phyloP scores from a whole-genome alignment of 1,140 invertebrate genomes.

The Cotesia chilonis region DNA sequence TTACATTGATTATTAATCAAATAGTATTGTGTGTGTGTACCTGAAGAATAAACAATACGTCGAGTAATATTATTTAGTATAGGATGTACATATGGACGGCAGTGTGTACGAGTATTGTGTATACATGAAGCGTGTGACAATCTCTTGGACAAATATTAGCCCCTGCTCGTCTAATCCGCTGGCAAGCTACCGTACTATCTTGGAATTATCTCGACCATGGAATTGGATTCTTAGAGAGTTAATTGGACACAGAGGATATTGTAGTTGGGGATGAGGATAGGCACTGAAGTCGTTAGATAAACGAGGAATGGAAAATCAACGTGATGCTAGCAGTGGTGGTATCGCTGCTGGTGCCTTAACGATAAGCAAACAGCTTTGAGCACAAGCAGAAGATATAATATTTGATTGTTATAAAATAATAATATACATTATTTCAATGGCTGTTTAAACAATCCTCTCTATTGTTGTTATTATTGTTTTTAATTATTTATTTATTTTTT shows the following conservation, averaged over 20 bases:
- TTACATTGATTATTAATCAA: too few species aligned
- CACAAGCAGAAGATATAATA: slow-evolving; percentile 2
- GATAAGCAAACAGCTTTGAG: slow-evolving; percentile 20
- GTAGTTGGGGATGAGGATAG: slow-evolving; percentile 43
- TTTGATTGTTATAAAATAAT: slow-evolving; percentile 10
- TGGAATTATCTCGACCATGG: slow-evolving; percentile 54
- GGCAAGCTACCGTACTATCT: slow-evolving; percentile 46
- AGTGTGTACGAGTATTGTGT: slow-evolving; percentile 23
- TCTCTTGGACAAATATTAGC: slow-evolving; percentile 50
- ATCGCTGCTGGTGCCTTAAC: slow-evolving; percentile 30
- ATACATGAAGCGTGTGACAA: slow-evolving; percentile 35
- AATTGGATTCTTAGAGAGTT: slow-evolving; percentile 54
- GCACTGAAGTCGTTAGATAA: slow-evolving; percentile 41
- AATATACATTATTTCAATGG: background rate
- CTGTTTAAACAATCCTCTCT: too few species aligned
- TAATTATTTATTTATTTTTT: too few species aligned
- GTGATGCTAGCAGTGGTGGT: background rate
- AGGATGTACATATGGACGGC: too few species aligned
- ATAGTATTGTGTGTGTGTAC: too few species aligned
- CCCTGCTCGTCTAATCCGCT: slow-evolving; percentile 33
- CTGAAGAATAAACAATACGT: too few species aligned
- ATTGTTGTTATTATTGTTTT: too few species aligned
- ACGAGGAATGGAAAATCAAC: slow-evolving; percentile 32
- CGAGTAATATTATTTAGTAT: too few species aligned
- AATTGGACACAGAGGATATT: slow-evolving; percentile 54